Evolutionary conservation across 2,888 invertebrate genomes (phyloP), one percentile per base, ranked within the genome.

Genomic region (Galeruca laticollis): DNA sequence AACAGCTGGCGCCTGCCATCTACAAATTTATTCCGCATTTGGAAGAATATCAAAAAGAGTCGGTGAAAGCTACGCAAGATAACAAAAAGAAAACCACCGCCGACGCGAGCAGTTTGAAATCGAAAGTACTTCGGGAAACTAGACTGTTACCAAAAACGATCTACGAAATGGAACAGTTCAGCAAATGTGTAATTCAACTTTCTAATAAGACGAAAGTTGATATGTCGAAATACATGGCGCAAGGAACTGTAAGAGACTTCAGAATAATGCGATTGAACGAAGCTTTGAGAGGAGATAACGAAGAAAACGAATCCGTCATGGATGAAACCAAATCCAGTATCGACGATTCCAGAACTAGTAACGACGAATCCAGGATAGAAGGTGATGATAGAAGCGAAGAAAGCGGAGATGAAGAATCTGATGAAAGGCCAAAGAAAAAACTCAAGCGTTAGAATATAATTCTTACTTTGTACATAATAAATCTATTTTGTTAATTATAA

Each of bases 231-330:
- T 90, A 89, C 76, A 80, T 91, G 13, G 90, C 91, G 0, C 84
- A 89, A 78, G 90, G 91, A 10, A 88, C 88, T 0, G 89, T 90
- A 0, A 86, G 92, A 59, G 92, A 91, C 84, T 92, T 91, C 81
- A 86, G 90, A 70, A 82, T 83, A 21, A 84, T 87, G 0, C 84
- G 88, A 68, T 75, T 91, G 31, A 86, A 87, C 70, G 87, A 90
- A 73, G 87, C 87, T 26, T 85, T 90, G 56, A 87, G 88, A 60
- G 84, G 76, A 65, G 68, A 57, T 0, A 71, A 64, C 11, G 72
- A 66, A 18, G 51, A 35, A 49, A 59, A 63, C 18, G 63, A 47
- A 20, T 18, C 60, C 1, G 56, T 43, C 10, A 57, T 47, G 15
- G 56, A 57, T 33, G 65, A 61, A 21, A 52, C 57, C 10, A 51